Evolutionary conservation across 2,888 invertebrate species (phyloP).

Genomic region (Eumacrocentrus americanus): DNA sequence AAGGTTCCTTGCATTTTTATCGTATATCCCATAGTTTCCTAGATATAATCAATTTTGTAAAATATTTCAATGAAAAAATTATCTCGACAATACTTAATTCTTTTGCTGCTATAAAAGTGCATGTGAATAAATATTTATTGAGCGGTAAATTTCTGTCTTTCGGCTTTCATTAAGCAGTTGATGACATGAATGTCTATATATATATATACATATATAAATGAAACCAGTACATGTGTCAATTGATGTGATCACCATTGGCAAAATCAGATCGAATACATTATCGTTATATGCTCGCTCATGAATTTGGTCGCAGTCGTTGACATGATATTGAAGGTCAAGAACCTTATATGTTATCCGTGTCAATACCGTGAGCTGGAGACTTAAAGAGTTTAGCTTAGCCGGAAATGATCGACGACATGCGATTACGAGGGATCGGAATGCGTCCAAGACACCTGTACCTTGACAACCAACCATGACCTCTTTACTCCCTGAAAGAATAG

Average conservation of each 20-base stretch:
- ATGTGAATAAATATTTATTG: not conserved
- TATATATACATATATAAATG: no score
- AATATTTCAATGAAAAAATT: not conserved
- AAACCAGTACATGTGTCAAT: not conserved
- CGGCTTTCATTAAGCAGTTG: no score
- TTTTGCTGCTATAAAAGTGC: not conserved
- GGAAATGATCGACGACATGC: constrained; percentile 23
- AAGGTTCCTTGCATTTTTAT: no score
- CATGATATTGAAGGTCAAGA: constrained; percentile 15
- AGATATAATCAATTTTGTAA: no score
- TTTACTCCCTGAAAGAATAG: not conserved
- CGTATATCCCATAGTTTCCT: no score
- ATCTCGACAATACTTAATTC: not conserved
- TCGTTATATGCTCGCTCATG: not conserved
- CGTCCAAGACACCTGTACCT: constrained; percentile 16
- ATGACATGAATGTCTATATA: no score
- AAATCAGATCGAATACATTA: not conserved
- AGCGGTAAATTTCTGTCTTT: not conserved
- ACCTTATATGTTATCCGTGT: constrained; percentile 13
- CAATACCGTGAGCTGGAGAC: constrained; percentile 23
- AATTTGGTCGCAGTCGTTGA: not conserved
- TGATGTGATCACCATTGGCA: not conserved
- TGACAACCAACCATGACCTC: constrained; percentile 11
- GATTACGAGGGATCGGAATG: constrained; percentile 14
- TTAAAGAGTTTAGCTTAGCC: constrained; percentile 15